phyloP scores from a whole-genome alignment of 1,140 invertebrate species.

The Pachypsylla venusta region DNA sequence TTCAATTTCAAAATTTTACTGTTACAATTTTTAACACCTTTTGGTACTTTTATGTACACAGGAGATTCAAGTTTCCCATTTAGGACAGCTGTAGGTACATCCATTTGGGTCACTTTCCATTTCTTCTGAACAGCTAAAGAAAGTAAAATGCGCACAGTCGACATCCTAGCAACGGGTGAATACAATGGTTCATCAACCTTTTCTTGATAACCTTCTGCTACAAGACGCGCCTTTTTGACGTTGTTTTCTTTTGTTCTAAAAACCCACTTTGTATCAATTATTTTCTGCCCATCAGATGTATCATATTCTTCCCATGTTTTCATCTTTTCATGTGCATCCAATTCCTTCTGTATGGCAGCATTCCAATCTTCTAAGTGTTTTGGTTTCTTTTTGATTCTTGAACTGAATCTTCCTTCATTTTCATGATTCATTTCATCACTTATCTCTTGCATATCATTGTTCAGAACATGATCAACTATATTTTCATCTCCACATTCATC shows the following conservation, averaged over 20 bases:
- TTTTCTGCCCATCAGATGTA: constrained; percentile 20
- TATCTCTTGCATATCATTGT: no score
- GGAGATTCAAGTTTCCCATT: constrained; percentile 29
- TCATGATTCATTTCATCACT: no score
- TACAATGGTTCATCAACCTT: neutral
- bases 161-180: constrained; percentile 5
- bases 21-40: no score
- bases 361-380: no score
- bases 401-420: no score
- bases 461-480: no score
- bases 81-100: constrained; percentile 31
- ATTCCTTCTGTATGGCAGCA: constrained; percentile 26
- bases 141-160: no score
- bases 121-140: no score
- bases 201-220: constrained; percentile 3
- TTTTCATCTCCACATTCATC: no score
- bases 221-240: neutral
- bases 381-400: constrained; percentile 24
- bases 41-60: no score
- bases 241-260: constrained; percentile 25
- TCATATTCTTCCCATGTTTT: constrained; percentile 29
- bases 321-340: constrained; percentile 27
- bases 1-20: no score
- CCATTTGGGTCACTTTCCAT: no score
- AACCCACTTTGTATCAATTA: constrained; percentile 32